Evolutionary conservation across 2,888 invertebrate species (phyloP), one percentile per base, ranked within the genome.

Genomic region (Torymus auratus): DNA sequence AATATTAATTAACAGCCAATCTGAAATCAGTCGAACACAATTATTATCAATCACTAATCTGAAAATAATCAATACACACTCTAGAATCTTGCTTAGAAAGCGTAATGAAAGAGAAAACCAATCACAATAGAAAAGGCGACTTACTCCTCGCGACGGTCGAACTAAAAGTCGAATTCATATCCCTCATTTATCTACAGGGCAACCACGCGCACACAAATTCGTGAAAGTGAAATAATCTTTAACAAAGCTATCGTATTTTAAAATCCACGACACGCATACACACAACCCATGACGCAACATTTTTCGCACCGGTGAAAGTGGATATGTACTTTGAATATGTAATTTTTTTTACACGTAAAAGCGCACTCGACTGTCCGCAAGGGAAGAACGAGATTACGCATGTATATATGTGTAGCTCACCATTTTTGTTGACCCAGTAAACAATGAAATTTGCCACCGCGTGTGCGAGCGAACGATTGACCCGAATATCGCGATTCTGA

Each of bases 241-340:
- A 75, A 76, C 53, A 58, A 58, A 3, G 12, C 56, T 28, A 72
- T 78, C 65, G 67, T 72, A 71, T 78, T 78, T 67, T 28, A 60
- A 28, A 28, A 28, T 2, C 28, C 7, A 2, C 0, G 2, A 1
- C 28, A 28, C 28, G 50, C 13, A 50, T 60, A 71, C 17, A n/a
- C 23, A 13, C 3, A 7, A 28, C 55, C n/a, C 41, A n/a, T 73
- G 68, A 78, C 60, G 68, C 67, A 73, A 78, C 72, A 20, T 55
- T 73, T 68, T 78, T 78, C n/a, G 53, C 60, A 15, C 23, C 0
- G 3, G 28, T 28, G 28, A 28, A 28, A 28, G 28, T 28, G 28
- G 28, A 28, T 28, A n/a, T n/a, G n/a, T n/a, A n/a, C n/a, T n/a
- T 28, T 28, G 28, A 28, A 28, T 28, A 28, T 28, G 7, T 28